Evolutionary conservation across 1,140 invertebrate genomes (phyloP), one percentile per base, ranked within the genome.

Genomic region (Globodera ellingtonae): DNA sequence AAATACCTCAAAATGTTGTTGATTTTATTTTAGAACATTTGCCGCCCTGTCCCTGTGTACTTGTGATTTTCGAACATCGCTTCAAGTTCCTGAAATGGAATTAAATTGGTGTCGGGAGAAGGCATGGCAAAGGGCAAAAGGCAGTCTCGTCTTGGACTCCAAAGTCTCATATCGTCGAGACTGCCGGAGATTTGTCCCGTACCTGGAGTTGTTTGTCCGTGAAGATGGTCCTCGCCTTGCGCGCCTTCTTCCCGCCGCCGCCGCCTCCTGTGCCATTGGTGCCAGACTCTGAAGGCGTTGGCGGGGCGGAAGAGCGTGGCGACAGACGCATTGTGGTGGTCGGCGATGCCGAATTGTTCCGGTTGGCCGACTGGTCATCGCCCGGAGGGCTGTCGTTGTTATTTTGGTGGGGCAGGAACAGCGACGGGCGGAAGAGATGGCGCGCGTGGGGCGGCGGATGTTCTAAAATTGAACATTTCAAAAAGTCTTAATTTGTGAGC

Each of bases 1-100:
- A 99, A 92, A 91, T 99, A 99, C 46, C 75, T 77, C 6, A 48
- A 77, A 62, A 46, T 59, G 35, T 35, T 46, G 18, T 9, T 35
- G 21, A 52, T 62, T 46, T 66, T 50, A 21, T 0, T 24, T 24
- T 62, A 62, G 3, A 18, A 6, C 56, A 62, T 62, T 0, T 15
- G 35, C 35, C 35, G 35, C 35, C 35, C 35, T 35, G 35, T 62
- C 48, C 6, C 24, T 8, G 18, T 9, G 6, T 48, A 77, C 90
- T 98, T 99, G 91, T 98, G 96, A 82, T 95, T 91, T 90, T 98
- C 96, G 90, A 99, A 99, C 79, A 94, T 96, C 90, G 96, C 97
- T 91, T 99, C 97, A 84, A 99, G 91, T 4, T 96, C 91, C 81
- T 62, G 18, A 62, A 62, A 62, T 15, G 18, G 18, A 15, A 18